phyloP scores from a whole-genome alignment of 2,113 vertebrate species.

The Cynoglossus semilaevis region DNA sequence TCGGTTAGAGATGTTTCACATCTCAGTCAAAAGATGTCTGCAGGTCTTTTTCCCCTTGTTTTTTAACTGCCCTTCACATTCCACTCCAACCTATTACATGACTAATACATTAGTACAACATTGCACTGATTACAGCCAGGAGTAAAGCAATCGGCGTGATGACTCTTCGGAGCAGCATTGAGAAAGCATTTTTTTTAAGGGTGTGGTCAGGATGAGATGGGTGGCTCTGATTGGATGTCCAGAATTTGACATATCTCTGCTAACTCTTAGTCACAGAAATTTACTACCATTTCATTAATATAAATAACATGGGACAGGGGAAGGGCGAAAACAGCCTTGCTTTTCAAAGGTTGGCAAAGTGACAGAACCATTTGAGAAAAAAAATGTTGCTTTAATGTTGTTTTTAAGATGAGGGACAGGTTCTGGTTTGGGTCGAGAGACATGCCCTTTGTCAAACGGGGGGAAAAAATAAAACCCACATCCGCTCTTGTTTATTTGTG shows the following conservation, averaged over 20 bases:
- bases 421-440: not conserved
- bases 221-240: slow-evolving; percentile 6
- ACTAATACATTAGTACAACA: slow-evolving; percentile 32
- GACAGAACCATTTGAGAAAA: not conserved
- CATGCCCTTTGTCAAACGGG: not conserved
- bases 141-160: slow-evolving; percentile 20
- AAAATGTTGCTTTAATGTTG: not conserved
- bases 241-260: not conserved
- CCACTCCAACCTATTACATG: slow-evolving; percentile 53
- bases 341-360: too few species aligned
- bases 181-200: slow-evolving; percentile 30
- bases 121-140: slow-evolving; percentile 31
- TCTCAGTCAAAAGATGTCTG: too few species aligned
- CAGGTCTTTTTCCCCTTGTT: not conserved
- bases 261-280: not conserved
- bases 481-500: slow-evolving; percentile 12
- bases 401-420: slow-evolving; percentile 3
- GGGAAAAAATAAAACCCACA: too few species aligned
- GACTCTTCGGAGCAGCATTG: slow-evolving; percentile 8
- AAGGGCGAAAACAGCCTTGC: too few species aligned
- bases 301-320: slow-evolving; percentile 24
- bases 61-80: slow-evolving; percentile 33
- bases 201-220: slow-evolving; percentile 31
- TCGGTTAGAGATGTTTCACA: too few species aligned
- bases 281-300: not conserved